Evolutionary conservation across 2,888 invertebrate genomes (phyloP).

Genomic region (Celastrina argiolus): DNA sequence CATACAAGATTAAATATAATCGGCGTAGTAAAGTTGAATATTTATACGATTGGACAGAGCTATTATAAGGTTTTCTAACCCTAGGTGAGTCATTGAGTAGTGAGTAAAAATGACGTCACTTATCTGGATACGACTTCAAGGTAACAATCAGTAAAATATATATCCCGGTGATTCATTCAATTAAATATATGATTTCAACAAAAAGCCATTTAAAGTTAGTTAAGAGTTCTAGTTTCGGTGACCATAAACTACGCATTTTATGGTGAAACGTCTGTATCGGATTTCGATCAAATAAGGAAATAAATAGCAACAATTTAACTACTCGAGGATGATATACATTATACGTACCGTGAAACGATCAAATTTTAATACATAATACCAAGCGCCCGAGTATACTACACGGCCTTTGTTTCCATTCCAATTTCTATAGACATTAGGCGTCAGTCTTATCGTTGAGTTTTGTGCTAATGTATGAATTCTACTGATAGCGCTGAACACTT

Average conservation of each 20-base stretch:
- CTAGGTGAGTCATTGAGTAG: conserved; percentile 4
- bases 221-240: neutral
- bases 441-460: conserved; percentile 1
- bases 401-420: conserved; percentile 12
- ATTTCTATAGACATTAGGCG: neutral
- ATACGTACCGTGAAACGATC: conserved; percentile 4
- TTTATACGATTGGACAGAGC: neutral
- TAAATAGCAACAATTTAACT: neutral
- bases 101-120: neutral
- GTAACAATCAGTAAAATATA: neutral
- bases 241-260: neutral
- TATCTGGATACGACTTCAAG: neutral
- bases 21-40: neutral
- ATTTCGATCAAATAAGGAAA: neutral
- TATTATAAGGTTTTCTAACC: neutral
- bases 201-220: neutral
- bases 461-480: neutral
- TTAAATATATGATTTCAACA: neutral
- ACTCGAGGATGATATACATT: neutral
- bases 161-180: conserved; percentile 26
- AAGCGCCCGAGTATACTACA: neutral
- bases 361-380: neutral
- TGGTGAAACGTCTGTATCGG: neutral
- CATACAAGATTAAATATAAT: neutral
- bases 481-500: neutral